Base-by-base conservation (phyloP, 2,797 vertebrate genomes). In the Periophthalmus magnuspinnatus region DNA sequence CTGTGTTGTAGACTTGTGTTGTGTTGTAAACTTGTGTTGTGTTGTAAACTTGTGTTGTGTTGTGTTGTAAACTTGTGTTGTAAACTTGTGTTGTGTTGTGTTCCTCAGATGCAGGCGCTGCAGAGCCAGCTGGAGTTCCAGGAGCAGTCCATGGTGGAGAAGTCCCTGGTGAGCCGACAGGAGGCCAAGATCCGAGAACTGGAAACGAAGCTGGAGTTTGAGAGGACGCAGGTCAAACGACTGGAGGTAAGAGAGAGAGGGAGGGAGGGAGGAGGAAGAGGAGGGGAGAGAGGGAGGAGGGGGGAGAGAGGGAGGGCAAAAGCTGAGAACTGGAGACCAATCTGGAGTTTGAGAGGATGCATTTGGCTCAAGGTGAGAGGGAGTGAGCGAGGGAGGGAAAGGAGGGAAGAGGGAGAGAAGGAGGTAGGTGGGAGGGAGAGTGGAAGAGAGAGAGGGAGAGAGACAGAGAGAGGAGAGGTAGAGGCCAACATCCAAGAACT, bases 121-220 rank as follows among this genome's bases (percentile, higher is more conserved):
- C 97, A 98, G 92, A 98, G 97, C 91, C 97, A 98, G 89, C 87
- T 98, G 72, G 97, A 98, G 67, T 99, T 99, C 90, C 92, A 96
- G 74, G 97, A 99, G 81, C 96, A 97, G 80, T 98, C 97, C 81
- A 98, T 97, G 96, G 97, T 99, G 91, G 97, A 99, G 85, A 98
- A 97, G 87, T 98, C 96, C 0, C 88, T 97, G 0, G 96, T 98
- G 81, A 96, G 96, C 90, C 92, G 97, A 48, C 97, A 99, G 78
- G 97, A 99, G 80, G 96, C 96, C 77, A 98, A 97, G 92, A 96
- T 95, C 86, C 95, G 97, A 0, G 97, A 99, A 86, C 92, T 98
- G 83, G 97, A 99, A 87, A 95, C 94, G 41, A 96, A 97, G 79
- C 90, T 99, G 83, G 97, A 99, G 92, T 99, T 99, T 0, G 97